Base-by-base conservation (phyloP, 2,797 vertebrate species). In the Macroramphosus scolopax region DNA sequence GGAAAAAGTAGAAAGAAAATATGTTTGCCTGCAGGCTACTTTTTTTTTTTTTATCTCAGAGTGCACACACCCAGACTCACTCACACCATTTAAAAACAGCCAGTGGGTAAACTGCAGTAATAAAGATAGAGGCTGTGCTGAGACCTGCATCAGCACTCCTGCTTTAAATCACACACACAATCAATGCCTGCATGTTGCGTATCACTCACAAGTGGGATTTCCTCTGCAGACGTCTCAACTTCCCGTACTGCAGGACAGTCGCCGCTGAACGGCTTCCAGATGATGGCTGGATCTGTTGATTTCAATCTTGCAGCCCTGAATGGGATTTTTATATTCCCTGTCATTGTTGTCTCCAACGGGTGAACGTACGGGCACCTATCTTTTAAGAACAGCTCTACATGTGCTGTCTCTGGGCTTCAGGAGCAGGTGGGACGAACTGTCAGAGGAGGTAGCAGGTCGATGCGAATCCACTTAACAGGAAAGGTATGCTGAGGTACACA, bases 71-170 rank as follows among this genome's bases (percentile, higher is more conserved):
- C 43, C 65, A 66, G 45, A 45, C 32, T 45, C n/a, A 42, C 24
- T 57, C 51, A 55, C 63, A 53, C 44, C 15, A 51, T 72, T 66
- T 67, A 47, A 63, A 74, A 69, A 70, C 56, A 53, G 22, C 68
- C 79, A 12, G 8, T 17, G 40, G 77, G 64, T 57, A 65, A 58
- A 60, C 30, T 64, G 29, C 32, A 63, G 26, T n/a, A n/a, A 42
- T 50, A 26, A 48, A 58, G 65, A 68, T 59, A 63, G 37, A 30
- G 43, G 25, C 33, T 47, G 39, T 72, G 80, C 73, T 70, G 61
- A 68, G 63, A 81, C 78, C 59, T 75, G 77, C 72, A 50, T 45
- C 35, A 34, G 52, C 47, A 38, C 51, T 62, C 48, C 45, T 50
- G 18, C 42, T 62, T 60, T 43, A 37, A 17, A 51, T 22, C 20